Evolutionary conservation across 2,888 invertebrate genomes (phyloP).

Genomic region (Orthonevra nobilis): DNA sequence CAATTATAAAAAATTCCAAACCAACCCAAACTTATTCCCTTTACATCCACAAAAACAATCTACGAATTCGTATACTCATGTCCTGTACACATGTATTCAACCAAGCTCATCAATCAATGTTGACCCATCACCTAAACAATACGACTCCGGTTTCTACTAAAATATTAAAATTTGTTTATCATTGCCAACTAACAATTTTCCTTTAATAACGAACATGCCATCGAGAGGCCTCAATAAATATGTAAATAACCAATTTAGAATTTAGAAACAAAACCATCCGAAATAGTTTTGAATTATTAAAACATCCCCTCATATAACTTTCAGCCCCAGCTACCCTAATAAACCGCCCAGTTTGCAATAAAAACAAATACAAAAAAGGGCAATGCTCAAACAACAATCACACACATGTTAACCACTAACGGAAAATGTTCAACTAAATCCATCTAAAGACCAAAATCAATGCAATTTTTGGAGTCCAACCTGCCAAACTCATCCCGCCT

Average conservation of each 20-base stretch:
- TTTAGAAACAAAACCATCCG: constrained; percentile 59
- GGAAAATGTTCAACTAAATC: constrained; percentile 58
- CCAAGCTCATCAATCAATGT: constrained; percentile 23
- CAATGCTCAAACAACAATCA: constrained; percentile 16
- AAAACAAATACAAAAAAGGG: background rate
- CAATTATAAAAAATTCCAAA: too few species aligned
- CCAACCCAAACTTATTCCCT: too few species aligned
- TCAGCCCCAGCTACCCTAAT: constrained; percentile 1
- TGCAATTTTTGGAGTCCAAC: constrained; percentile 58
- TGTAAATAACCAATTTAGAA: constrained; percentile 64
- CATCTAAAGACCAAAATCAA: constrained; percentile 55
- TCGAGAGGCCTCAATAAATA: constrained; percentile 49
- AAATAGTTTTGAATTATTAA: constrained; percentile 65
- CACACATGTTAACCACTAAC: constrained; percentile 52
- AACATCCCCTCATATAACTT: background rate
- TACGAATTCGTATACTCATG: too few species aligned
- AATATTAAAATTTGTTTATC: constrained; percentile 64
- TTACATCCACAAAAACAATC: too few species aligned
- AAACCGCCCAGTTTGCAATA: background rate
- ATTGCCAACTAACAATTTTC: constrained; percentile 41
- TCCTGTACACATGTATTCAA: background rate
- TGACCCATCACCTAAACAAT: constrained; percentile 1
- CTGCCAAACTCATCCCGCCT: background rate
- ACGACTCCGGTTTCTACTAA: constrained; percentile 37
- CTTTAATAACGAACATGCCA: constrained; percentile 44